A percentile compares a stretch with the other conserved stretches of the same genome.
phyloP scores from a whole-genome alignment of 1,140 invertebrate species.

The Solen grandis region DNA sequence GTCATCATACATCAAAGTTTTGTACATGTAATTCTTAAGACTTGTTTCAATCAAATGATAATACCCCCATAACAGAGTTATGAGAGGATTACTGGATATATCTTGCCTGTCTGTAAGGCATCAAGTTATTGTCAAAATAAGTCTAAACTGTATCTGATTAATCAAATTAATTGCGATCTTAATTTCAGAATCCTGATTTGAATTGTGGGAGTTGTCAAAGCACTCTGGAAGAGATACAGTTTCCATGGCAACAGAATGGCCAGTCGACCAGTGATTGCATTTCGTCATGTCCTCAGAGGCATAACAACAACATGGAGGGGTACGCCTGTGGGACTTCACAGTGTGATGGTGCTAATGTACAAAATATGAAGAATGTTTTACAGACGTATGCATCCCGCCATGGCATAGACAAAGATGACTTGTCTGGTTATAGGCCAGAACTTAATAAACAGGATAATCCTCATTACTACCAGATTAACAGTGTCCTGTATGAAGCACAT shows the following conservation, averaged over 20 bases:
- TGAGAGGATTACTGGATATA: no score
- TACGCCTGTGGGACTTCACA: slow-evolving; percentile 47
- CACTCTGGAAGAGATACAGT: slow-evolving; percentile 8
- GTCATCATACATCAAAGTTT: no score
- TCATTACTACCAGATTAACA: slow-evolving; percentile 62
- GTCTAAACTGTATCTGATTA: no score
- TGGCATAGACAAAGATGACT: slow-evolving; percentile 32
- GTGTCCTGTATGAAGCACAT: slow-evolving; percentile 56
- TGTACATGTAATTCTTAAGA: no score
- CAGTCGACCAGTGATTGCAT: background rate
- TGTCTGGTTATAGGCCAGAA: slow-evolving; percentile 56
- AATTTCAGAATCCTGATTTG: slow-evolving; percentile 16
- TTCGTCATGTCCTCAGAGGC: no score
- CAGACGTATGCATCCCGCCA: slow-evolving; percentile 29
- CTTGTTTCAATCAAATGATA: no score
- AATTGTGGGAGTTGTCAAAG: background rate
- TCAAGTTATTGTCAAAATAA: no score
- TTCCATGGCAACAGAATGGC: slow-evolving; percentile 25
- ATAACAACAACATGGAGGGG: slow-evolving; percentile 38
- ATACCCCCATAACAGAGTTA: no score
- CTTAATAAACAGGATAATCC: slow-evolving; percentile 51
- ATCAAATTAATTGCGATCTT: no score
- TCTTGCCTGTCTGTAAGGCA: no score
- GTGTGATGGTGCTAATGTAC: slow-evolving; percentile 31
- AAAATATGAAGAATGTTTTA: slow-evolving; percentile 22